phyloP scores from a whole-genome alignment of 2,797 vertebrate genomes.

The Ibycter americanus region DNA sequence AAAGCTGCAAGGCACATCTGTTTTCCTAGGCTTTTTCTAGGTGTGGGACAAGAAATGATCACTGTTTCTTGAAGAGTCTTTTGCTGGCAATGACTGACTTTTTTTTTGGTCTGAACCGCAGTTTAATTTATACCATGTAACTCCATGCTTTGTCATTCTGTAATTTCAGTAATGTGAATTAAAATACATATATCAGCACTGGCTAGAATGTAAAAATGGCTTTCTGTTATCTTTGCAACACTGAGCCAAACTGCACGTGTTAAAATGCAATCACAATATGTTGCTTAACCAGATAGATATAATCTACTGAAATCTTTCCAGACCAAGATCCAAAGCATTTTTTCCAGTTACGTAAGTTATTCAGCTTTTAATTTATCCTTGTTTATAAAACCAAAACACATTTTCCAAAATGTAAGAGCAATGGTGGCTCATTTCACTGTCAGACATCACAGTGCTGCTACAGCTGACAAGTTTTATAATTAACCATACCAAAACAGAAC shows the following conservation, averaged over 20 bases:
- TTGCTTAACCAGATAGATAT: background rate
- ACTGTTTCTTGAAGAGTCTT: background rate
- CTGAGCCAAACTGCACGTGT: background rate
- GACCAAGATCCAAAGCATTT: background rate
- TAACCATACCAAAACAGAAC: conserved; percentile 59
- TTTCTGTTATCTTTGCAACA: background rate
- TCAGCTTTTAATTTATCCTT: conserved; percentile 1
- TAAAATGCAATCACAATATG: background rate
- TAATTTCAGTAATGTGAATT: background rate
- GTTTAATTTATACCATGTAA: background rate
- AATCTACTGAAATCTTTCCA: background rate
- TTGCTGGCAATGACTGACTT: background rate
- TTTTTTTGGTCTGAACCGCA: background rate
- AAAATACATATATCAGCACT: background rate
- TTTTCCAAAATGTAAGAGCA: conserved; percentile 26
- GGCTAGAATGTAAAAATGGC: background rate
- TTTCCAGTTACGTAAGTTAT: background rate
- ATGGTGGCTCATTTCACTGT: conserved; percentile 36
- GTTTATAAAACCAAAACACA: background rate
- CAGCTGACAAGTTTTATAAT: conserved; percentile 52
- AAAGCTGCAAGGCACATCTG: background rate
- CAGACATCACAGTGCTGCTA: conserved; percentile 23
- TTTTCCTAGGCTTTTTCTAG: background rate
- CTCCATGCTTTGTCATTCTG: background rate
- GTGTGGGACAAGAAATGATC: background rate